phyloP scores from a whole-genome alignment of 2,888 invertebrate species.

The Cetonia aurata region DNA sequence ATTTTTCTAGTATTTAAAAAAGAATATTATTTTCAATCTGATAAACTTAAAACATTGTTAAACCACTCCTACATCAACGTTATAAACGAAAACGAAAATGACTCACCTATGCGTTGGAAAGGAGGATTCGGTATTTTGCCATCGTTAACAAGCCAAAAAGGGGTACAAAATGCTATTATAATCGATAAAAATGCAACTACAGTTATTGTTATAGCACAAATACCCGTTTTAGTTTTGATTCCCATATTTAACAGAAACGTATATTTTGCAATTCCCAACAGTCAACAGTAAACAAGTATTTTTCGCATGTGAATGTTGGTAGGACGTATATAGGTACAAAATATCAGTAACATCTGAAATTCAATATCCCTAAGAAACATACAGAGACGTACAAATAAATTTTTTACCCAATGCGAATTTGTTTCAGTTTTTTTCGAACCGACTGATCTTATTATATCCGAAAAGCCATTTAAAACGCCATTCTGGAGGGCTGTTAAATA shows the following conservation, averaged over 20 bases:
- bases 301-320: slow-evolving; percentile 23
- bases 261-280: slow-evolving; percentile 18
- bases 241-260: slow-evolving; percentile 63
- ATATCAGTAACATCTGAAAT: neutral
- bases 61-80: slow-evolving; percentile 57
- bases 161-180: slow-evolving; percentile 86
- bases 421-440: slow-evolving; percentile 91
- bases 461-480: slow-evolving; percentile 74
- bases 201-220: slow-evolving; percentile 76
- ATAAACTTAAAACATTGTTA: slow-evolving; percentile 42
- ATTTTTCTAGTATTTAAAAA: too few species aligned
- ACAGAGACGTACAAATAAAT: slow-evolving; percentile 8
- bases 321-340: neutral
- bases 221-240: slow-evolving; percentile 75
- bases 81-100: slow-evolving; percentile 34
- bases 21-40: too few species aligned
- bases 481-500: slow-evolving; percentile 69
- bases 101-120: slow-evolving; percentile 83
- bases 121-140: slow-evolving; percentile 82
- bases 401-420: slow-evolving; percentile 50
- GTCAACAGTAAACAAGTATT: neutral
- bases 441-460: slow-evolving; percentile 83
- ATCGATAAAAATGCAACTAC: slow-evolving; percentile 78
- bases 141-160: slow-evolving; percentile 89
- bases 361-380: slow-evolving; percentile 14